Evolutionary conservation across 2,113 vertebrate genomes (phyloP).

Genomic region (Emydocephalus ijimae): DNA sequence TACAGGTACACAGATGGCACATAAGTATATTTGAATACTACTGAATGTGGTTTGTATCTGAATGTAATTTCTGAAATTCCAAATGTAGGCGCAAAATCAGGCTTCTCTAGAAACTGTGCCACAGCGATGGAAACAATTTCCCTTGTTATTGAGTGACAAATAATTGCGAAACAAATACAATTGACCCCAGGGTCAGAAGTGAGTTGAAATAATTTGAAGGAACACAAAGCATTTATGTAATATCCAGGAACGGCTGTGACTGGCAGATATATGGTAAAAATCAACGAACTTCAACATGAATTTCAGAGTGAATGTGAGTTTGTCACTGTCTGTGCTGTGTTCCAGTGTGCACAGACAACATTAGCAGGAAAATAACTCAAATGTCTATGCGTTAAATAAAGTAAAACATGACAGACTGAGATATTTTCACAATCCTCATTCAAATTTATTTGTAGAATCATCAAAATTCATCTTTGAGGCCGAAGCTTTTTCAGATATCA

Average conservation of each 20-base stretch:
- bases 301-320: not conserved
- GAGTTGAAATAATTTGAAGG: not conserved
- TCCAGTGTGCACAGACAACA: not conserved
- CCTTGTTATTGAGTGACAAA: constrained; percentile 22
- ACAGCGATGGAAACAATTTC: not conserved
- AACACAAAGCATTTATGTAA: not conserved
- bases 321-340: not conserved
- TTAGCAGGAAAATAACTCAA: not conserved
- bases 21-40: not conserved
- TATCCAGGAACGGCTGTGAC: constrained; percentile 10
- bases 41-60: not conserved
- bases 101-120: constrained; percentile 17
- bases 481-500: not conserved
- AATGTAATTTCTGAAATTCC: constrained; percentile 5
- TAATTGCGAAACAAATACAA: not conserved
- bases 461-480: not conserved
- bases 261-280: constrained; percentile 2
- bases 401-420: not conserved
- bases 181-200: not conserved
- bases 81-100: constrained; percentile 15
- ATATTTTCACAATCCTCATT: not conserved
- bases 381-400: not conserved
- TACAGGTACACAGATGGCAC: not conserved
- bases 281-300: not conserved
- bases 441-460: not conserved